Base-by-base conservation (phyloP, 2,888 invertebrate species). In the Cactoblastis cactorum region DNA sequence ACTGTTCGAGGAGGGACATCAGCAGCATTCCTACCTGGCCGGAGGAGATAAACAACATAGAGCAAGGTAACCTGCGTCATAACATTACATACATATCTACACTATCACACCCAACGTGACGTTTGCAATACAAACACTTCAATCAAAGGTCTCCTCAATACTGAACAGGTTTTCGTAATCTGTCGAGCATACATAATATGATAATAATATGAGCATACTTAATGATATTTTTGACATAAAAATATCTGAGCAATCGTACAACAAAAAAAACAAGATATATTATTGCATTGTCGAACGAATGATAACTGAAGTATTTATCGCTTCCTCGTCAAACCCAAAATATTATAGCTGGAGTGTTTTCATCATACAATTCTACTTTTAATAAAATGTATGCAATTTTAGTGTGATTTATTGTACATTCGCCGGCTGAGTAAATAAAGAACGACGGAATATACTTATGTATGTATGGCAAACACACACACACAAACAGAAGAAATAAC, bases 1-100 rank as follows among this genome's bases (percentile, higher is more conserved):
- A 89, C 66, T 89, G 89, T 63, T 87, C 89, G 49, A 73, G 83
- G 24, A 77, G 87, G 14, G 68, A 72, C 57, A 72, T 86, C 53
- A 64, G 70, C 52, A 65, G 57, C 34, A 73, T 87, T 49, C 84
- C 87, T 12, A 60, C 61, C 56, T 88, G 86, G 88, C 83, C 88
- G 32, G 71, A 72, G 53, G 69, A 74, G 67, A 69, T 86, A 56
- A 66, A 71, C 61, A 71, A 66, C 57, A 62, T 78, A 61, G 67
- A 78, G 65, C 75, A 81, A 82, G 88, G 88, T 88, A 82, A 48
- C 17, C 9, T 48, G 38, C 47, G 47, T 48, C 47, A 48, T 37
- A 37, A 74, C 56, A 38, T 53, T 56, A 49, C 59, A n/a, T 37
- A 48, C 37, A 22, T 35, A 35, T 35, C 47, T 24, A 46, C 63